phyloP scores from a whole-genome alignment of 2,113 vertebrate genomes.

The Catharus fuscescens region DNA sequence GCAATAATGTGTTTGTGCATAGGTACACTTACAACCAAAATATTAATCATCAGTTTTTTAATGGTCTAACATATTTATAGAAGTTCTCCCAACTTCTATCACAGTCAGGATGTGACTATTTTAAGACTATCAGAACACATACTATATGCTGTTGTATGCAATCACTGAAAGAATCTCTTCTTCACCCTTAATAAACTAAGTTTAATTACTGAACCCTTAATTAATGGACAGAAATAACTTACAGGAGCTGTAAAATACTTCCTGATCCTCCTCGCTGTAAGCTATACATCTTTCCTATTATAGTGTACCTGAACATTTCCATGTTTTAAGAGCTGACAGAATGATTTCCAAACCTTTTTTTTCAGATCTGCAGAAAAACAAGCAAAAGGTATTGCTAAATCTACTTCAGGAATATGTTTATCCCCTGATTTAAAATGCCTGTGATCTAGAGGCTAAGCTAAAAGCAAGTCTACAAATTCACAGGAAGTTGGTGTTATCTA shows the following conservation, averaged over 20 bases:
- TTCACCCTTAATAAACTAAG: not conserved
- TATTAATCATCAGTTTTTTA: not conserved
- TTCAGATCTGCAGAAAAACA: not conserved
- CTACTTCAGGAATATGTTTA: not conserved
- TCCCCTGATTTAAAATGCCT: not conserved
- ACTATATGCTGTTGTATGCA: not conserved
- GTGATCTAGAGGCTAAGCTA: not conserved
- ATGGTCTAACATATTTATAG: not conserved
- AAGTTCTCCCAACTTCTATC: not conserved
- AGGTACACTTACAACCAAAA: not conserved
- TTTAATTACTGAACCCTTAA: not conserved
- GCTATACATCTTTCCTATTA: not conserved
- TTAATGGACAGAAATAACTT: constrained; percentile 5
- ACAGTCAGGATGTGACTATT: not conserved
- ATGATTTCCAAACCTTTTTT: not conserved
- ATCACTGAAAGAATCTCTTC: not conserved
- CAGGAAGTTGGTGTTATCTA: not conserved
- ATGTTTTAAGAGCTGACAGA: not conserved
- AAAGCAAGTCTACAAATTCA: not conserved
- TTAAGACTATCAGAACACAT: not conserved
- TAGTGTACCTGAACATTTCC: not conserved
- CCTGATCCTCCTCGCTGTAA: not conserved
- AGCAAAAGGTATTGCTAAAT: not conserved
- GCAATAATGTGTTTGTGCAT: not conserved
- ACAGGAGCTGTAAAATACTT: not conserved